Percentiles rank a stretch among this genome's conserved stretches.
Conservation (phyloP, 2,113 vertebrate species). For the Gymnorhina tibicen region DNA sequence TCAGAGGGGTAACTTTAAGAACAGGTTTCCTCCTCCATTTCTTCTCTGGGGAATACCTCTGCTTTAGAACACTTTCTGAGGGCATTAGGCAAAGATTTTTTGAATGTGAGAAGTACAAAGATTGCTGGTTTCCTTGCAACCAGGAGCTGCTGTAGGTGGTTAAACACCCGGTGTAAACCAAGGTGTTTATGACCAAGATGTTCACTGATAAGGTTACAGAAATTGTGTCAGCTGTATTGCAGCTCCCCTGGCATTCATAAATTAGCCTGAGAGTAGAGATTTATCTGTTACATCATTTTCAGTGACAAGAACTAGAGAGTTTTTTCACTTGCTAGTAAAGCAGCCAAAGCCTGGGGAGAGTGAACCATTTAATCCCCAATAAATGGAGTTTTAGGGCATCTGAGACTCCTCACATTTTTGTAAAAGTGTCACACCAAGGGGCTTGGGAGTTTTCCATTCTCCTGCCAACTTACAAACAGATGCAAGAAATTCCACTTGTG, state of each 20-base stretch:
- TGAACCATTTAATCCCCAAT: neutral
- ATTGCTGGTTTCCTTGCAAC: neutral
- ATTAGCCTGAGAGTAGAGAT: neutral
- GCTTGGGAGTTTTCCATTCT: neutral
- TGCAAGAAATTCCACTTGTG: neutral
- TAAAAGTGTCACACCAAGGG: neutral
- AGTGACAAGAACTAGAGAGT: neutral
- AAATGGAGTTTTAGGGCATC: neutral
- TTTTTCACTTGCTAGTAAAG: neutral
- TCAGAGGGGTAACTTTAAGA: neutral
- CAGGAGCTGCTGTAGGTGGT: neutral
- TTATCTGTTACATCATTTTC: neutral
- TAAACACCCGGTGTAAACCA: neutral
- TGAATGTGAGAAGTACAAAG: neutral
- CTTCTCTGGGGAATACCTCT: neutral
- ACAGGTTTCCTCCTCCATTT: neutral
- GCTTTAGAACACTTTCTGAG: neutral
- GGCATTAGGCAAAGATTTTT: neutral
- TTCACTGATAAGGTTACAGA: neutral
- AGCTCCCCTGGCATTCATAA: neutral
- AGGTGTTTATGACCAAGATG: neutral
- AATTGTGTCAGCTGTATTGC: neutral
- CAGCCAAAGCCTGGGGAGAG: neutral
- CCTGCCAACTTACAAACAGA: neutral
- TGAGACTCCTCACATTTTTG: neutral